Evolutionary conservation across 2,888 invertebrate species (phyloP), one percentile per base, ranked within the genome.

Genomic region (Syrista parreyssii): DNA sequence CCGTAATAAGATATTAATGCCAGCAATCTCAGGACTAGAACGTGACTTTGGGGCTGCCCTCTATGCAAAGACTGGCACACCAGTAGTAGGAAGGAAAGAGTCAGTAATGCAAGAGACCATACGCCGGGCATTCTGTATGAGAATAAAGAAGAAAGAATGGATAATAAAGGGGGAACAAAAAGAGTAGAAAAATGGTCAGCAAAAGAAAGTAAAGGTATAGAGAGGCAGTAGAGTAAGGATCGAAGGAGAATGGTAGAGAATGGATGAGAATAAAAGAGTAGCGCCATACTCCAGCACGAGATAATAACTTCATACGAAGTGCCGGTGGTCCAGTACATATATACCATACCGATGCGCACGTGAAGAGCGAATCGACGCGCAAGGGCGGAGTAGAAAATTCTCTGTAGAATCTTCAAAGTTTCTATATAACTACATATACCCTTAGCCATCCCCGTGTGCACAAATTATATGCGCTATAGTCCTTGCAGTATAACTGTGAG

Each of bases 301-400:
- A 82, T 85, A 85, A 85, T 85, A 84, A 85, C 85, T 85, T 84
- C 83, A 83, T 85, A 85, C 79, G 76, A 72, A 81, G 78, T 75
- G 80, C 82, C 76, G 85, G 84, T 85, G 85, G 85, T 85, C 85
- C 80, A 68, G 31, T 31, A 74, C 72, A 68, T 75, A 76, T 79
- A 77, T 55, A 68, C 74, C 75, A 78, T 55, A 23, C 15, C 75
- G 72, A 69, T 69, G 71, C 69, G 72, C 73, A 77, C 55, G 68
- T 73, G 73, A 73, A 68, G 31, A 75, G 75, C 71, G 78, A 78
- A 75, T 34, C 75, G 76, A 80, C 74, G 73, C 72, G 78, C 80
- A 81, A 80, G 79, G 78, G 79, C 79, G 79, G 68, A 79, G 74
- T 74, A 68, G 68, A 69, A 77, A 76, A 68, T 72, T 75, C 72